Percentiles rank a stretch among this genome's conserved stretches.
phyloP scores from a whole-genome alignment of 2,797 vertebrate species.

The Eulemur mongoz region DNA sequence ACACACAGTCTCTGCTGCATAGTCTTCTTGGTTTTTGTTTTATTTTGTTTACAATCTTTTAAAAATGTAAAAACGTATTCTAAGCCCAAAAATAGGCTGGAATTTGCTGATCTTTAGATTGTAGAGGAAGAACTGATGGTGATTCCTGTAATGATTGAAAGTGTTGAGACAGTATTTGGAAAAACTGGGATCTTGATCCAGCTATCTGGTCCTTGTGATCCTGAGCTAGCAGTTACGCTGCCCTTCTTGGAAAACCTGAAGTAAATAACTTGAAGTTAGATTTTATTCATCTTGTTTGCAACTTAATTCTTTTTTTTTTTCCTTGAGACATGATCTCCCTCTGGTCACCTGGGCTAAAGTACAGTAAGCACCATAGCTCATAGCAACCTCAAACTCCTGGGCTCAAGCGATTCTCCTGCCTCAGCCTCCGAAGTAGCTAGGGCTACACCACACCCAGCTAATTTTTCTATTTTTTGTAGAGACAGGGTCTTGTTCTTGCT shows the following conservation, averaged over 20 bases:
- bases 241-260: conserved; percentile 44
- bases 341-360: neutral
- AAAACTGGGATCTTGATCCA: neutral
- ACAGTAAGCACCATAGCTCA: neutral
- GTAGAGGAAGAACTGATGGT: neutral
- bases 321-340: neutral
- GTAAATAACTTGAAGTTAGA: conserved; percentile 48
- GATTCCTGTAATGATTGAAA: neutral
- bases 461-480: neutral
- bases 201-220: neutral
- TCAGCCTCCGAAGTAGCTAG: neutral
- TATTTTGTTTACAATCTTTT: conserved; percentile 22
- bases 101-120: neutral
- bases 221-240: neutral
- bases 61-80: conserved; percentile 28
- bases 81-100: neutral
- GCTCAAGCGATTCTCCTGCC: neutral
- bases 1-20: neutral
- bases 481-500: neutral
- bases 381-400: neutral
- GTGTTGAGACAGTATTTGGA: neutral
- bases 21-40: conserved; percentile 23
- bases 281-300: conserved; percentile 6
- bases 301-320: neutral
- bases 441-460: neutral